Evolutionary conservation across 1,140 invertebrate genomes (phyloP), one percentile per base, ranked within the genome.

Genomic region (Drosophila lowei): DNA sequence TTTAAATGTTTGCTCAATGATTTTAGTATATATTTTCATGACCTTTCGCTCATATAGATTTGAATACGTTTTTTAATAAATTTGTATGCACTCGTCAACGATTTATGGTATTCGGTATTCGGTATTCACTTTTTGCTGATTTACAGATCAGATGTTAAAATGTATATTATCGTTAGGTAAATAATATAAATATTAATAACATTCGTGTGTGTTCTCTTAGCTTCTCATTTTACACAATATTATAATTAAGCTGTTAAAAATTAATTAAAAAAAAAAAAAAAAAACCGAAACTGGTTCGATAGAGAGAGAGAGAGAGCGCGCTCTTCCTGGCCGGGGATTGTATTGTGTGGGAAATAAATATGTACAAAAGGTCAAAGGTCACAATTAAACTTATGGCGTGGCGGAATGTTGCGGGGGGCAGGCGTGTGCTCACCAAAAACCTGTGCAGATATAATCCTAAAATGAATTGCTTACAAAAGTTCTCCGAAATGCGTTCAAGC

Each of bases 121-220:
- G 68, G 56, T 79, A 62, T 83, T 81, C 70, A 49, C 34, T 55
- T 72, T 72, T 84, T 53, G 65, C 79, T 79, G 79, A 83, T 83
- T 84, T 79, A 75, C 71, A 83, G 73, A 67, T 25, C 62, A 52
- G 72, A 64, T 60, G 76, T 64, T 68, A 61, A 77, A 74, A 64
- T 77, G 79, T 86, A 81, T 85, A 77, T 8, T 76, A 78, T 75
- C 41, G 38, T 80, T 80, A 78, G 73, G 49, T 81, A 30, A 83
- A 88, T 86, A 76, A 83, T 88, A 78, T 66, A 74, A 85, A 81
- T 85, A 85, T 77, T 88, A 81, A 86, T 81, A 85, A 86, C 80
- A 85, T 77, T 58, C n/a, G 47, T 83, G 49, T 60, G 61, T 42
- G 46, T 52, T 67, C 57, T 53, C 52, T 49, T 44, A 30, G 28